phyloP scores from a whole-genome alignment of 2,888 invertebrate genomes.

The Matsumyia berberina region DNA sequence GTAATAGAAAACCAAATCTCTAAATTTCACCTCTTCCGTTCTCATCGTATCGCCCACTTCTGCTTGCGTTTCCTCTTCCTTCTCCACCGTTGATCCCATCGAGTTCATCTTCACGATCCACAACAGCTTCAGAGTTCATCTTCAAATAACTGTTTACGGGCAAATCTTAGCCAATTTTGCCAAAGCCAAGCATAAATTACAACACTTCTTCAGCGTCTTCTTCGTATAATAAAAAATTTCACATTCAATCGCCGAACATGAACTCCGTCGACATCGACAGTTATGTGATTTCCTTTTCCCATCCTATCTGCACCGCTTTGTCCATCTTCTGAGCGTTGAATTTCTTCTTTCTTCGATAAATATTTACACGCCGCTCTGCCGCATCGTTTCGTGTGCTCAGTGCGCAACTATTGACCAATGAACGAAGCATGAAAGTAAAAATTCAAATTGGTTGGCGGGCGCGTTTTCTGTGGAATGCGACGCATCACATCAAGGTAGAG shows the following conservation, averaged over 20 bases:
- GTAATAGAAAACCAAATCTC: no score
- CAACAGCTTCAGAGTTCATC: slow-evolving; percentile 43
- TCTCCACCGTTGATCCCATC: slow-evolving; percentile 29
- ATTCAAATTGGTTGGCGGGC: slow-evolving; percentile 25
- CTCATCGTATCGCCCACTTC: no score
- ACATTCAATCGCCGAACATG: slow-evolving; percentile 60
- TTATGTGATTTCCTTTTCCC: slow-evolving; percentile 70
- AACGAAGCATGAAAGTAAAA: slow-evolving; percentile 71
- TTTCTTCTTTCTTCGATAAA: slow-evolving; percentile 54
- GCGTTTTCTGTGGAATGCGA: slow-evolving; percentile 50
- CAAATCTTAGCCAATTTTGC: slow-evolving; percentile 29
- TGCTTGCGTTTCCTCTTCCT: neutral
- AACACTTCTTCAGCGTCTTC: slow-evolving; percentile 55
- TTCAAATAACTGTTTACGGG: slow-evolving; percentile 35
- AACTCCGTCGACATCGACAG: slow-evolving; percentile 65
- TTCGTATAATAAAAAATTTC: slow-evolving; percentile 42
- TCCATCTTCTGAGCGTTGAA: neutral
- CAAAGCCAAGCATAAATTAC: slow-evolving; percentile 35
- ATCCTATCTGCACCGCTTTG: neutral
- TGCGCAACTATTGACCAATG: slow-evolving; percentile 19
- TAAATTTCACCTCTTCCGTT: slow-evolving; percentile 4
- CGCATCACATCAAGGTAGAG: neutral
- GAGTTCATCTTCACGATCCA: slow-evolving; percentile 29
- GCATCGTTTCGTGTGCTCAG: slow-evolving; percentile 29
- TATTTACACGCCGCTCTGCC: slow-evolving; percentile 67